A percentile compares a stretch with the other conserved stretches of the same genome.
Conservation (phyloP, 2,113 vertebrate genomes). For the Pseudorectes ferrugineus region DNA sequence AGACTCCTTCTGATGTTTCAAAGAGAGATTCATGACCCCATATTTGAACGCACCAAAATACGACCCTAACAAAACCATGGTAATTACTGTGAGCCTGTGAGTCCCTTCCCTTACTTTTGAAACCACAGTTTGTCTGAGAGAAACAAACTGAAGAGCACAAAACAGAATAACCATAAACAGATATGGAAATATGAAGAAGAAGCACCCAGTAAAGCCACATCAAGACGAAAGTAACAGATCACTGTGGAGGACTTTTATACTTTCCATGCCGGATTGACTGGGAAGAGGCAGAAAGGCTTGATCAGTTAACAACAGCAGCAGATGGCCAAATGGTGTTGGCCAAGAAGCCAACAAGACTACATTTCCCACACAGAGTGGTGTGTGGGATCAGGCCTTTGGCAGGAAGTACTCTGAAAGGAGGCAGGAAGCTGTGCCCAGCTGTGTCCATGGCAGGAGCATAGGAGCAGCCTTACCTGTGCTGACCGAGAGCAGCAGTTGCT, state of each 20-base stretch:
- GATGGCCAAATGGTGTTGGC: not conserved
- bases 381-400: not conserved
- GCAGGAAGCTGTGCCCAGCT: not conserved
- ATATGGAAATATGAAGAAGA: not conserved
- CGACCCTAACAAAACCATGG: fast-evolving
- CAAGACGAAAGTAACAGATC: not conserved
- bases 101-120: not conserved
- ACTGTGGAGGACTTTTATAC: not conserved
- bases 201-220: not conserved
- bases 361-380: not conserved
- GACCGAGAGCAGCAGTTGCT: not conserved
- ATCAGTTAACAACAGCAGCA: not conserved
- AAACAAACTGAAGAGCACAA: not conserved
- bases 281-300: not conserved
- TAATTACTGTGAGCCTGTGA: not conserved
- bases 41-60: not conserved
- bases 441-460: fast-evolving
- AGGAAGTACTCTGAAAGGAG: not conserved
- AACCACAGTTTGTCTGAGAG: not conserved
- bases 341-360: not conserved
- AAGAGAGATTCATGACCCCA: not conserved
- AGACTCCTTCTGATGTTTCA: not conserved
- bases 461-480: not conserved
- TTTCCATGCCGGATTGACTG: not conserved
- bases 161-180: not conserved